Conservation (phyloP, 2,888 invertebrate species). For the Tiliacea citrago region DNA sequence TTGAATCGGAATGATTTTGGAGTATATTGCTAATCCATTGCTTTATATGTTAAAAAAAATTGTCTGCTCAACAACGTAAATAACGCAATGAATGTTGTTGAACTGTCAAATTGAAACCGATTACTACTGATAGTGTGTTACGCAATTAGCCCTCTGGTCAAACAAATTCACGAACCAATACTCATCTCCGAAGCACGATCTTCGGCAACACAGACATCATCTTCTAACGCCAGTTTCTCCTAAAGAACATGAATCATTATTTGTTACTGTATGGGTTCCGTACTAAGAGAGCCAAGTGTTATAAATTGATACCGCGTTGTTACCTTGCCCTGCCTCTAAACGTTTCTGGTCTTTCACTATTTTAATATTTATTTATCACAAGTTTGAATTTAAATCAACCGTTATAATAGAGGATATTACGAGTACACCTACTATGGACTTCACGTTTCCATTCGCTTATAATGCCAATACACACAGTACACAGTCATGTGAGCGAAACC, state of each 20-base stretch:
- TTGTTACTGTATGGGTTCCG: neutral
- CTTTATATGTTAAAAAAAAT: too few relatives aligned
- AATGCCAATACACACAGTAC: neutral
- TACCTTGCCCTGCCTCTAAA: neutral
- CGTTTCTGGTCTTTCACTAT: neutral
- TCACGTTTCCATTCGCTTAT: neutral
- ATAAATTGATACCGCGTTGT: neutral
- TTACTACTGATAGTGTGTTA: too few relatives aligned
- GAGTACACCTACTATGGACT: too few relatives aligned
- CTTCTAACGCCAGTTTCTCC: constrained; percentile 86
- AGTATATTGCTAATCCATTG: too few relatives aligned
- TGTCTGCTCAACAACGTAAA: too few relatives aligned
- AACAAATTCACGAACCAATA: constrained; percentile 75
- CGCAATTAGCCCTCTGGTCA: too few relatives aligned
- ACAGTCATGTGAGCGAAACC: neutral
- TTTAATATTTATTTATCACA: too few relatives aligned
- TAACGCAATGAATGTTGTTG: too few relatives aligned
- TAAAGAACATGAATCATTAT: constrained; percentile 55
- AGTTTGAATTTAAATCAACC: neutral
- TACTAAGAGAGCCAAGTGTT: neutral
- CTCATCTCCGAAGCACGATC: constrained; percentile 85
- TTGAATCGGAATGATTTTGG: too few relatives aligned
- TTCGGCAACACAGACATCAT: constrained; percentile 83
- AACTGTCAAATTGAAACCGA: too few relatives aligned
- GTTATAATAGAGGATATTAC: neutral